Conservation (phyloP, 2,113 vertebrate species). For the Psophia crepitans region DNA sequence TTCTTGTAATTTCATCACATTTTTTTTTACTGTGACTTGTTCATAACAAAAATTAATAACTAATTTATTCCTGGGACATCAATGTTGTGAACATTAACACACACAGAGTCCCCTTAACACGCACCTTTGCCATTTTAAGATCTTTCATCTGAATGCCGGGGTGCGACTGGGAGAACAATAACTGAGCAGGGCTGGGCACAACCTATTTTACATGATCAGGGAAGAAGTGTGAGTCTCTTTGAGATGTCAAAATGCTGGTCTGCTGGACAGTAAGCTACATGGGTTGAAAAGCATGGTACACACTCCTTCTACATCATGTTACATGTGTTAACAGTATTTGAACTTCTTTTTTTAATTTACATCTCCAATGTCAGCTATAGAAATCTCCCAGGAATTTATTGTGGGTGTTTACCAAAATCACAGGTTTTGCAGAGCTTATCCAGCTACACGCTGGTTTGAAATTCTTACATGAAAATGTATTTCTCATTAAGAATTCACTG, state of each 20-base stretch:
- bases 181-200: neutral
- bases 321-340: neutral
- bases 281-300: neutral
- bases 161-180: neutral
- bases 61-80: neutral
- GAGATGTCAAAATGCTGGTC: neutral
- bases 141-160: neutral
- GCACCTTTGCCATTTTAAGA: neutral
- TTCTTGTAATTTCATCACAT: neutral
- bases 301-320: neutral
- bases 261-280: neutral
- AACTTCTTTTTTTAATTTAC: neutral
- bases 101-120: neutral
- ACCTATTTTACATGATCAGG: neutral
- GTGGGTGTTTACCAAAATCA: neutral
- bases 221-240: fast-evolving
- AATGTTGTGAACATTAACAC: neutral
- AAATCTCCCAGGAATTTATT: neutral
- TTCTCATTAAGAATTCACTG: neutral
- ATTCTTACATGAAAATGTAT: neutral
- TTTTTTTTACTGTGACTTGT: neutral
- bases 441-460: neutral
- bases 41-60: neutral
- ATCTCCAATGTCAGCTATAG: neutral
- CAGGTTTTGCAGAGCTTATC: neutral